Evolutionary conservation across 2,113 vertebrate genomes (phyloP).

Genomic region (Neolamprologus devosi): DNA sequence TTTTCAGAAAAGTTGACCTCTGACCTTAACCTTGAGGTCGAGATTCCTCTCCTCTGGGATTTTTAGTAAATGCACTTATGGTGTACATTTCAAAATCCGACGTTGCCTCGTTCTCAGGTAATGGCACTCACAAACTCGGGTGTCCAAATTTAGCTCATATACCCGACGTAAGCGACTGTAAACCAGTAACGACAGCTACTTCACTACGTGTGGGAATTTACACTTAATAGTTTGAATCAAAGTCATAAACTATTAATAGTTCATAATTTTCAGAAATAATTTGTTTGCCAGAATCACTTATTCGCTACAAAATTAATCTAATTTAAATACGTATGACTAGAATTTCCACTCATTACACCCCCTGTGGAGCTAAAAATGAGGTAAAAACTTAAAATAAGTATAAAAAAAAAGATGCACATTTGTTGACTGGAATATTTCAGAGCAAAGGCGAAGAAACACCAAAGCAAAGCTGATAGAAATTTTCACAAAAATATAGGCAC

Average conservation of each 20-base stretch:
- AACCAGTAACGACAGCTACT: neutral
- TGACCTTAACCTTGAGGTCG: neutral
- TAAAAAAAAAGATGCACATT: neutral
- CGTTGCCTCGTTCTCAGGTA: neutral
- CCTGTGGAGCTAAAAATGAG: fast-evolving
- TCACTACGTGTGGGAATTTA: neutral
- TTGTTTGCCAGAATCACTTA: neutral
- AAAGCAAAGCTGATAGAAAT: neutral
- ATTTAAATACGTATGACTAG: neutral
- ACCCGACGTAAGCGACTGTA: neutral
- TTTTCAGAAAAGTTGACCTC: neutral
- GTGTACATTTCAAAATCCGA: neutral
- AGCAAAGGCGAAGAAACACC: neutral
- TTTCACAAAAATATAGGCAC: neutral
- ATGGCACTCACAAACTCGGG: neutral
- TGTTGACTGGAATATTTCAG: neutral
- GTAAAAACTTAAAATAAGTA: fast-evolving
- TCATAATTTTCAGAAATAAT: neutral
- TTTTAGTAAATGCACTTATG: neutral
- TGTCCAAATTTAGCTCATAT: neutral
- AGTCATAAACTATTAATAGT: neutral
- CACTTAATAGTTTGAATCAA: neutral
- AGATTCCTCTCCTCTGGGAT: neutral
- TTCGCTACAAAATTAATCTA: neutral
- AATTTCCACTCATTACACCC: neutral